A percentile compares a stretch with the other conserved stretches of the same genome.
Evolutionary conservation across 2,797 vertebrate genomes (phyloP).

Genomic region (Podarcis lilfordi): DNA sequence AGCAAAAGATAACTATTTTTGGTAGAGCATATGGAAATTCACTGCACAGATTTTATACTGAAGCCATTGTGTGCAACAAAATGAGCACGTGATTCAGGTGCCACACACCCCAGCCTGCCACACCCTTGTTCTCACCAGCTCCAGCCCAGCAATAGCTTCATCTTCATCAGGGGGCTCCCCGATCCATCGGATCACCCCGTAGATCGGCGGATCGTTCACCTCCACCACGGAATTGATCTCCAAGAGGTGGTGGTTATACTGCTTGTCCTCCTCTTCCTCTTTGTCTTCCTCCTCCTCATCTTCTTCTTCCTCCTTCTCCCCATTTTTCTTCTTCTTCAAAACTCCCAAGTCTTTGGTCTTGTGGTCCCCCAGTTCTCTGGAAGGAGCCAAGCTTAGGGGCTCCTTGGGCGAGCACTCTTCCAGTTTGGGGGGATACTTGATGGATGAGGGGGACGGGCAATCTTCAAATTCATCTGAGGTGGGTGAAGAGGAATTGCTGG

Average conservation of each 20-base stretch:
- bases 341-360: not conserved
- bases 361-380: not conserved
- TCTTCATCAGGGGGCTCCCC: constrained; percentile 73
- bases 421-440: constrained; percentile 26
- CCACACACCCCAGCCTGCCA: no score
- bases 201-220: constrained; percentile 84
- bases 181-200: constrained; percentile 87
- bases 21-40: not conserved
- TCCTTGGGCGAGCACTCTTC: not conserved
- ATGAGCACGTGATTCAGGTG: not conserved
- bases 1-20: no score
- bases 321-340: not conserved
- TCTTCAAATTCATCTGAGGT: constrained; percentile 16
- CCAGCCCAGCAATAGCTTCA: constrained; percentile 82
- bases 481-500: not conserved
- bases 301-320: not conserved
- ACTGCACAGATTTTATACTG: not conserved
- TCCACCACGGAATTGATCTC: constrained; percentile 87
- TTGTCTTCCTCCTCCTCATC: not conserved
- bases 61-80: not conserved
- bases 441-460: constrained; percentile 19
- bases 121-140: constrained; percentile 76
- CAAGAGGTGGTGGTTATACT: constrained; percentile 32
- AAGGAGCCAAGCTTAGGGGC: not conserved
- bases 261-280: not conserved